These are phyloP conservation scores for Pristionchus maxplancki DNA, from an alignment of 2,888 invertebrate genomes.

Conservation along the genomic window DNA sequence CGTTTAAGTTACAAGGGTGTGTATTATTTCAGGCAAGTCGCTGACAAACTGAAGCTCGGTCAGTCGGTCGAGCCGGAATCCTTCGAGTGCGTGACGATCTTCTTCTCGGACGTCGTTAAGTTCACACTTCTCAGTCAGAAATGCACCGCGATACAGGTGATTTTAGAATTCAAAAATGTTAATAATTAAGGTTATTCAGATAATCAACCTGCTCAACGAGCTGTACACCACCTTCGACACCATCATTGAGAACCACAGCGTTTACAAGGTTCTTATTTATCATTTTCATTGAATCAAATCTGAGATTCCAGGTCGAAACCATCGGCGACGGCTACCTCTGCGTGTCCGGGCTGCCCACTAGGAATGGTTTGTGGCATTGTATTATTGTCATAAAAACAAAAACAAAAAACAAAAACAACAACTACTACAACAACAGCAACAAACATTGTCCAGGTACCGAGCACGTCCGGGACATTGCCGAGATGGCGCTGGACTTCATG, in stretches of 20 bases:
- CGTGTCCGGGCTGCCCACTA: slow-evolving; percentile 73
- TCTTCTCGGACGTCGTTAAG: slow-evolving; percentile 75
- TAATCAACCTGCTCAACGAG: slow-evolving; percentile 72
- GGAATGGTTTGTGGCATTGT: slow-evolving; percentile 61
- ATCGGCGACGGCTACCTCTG: slow-evolving; percentile 75
- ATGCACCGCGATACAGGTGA: slow-evolving; percentile 74
- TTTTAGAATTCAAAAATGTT: not conserved
- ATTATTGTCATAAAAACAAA: no score
- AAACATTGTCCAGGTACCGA: slow-evolving; percentile 9
- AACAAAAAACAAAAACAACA: no score
- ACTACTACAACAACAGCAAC: no score
- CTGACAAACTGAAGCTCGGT: slow-evolving; percentile 72
- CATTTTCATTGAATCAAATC: no score
- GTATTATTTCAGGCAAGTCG: slow-evolving; percentile 74
- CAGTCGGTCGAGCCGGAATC: slow-evolving; percentile 74
- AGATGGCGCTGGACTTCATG: slow-evolving; percentile 71
- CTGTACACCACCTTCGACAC: slow-evolving; percentile 72
- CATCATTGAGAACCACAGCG: slow-evolving; percentile 71
- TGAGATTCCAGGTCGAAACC: slow-evolving; percentile 72
- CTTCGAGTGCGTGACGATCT: slow-evolving; percentile 72
- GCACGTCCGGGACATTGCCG: slow-evolving; percentile 64
- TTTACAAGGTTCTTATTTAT: slow-evolving; percentile 66
- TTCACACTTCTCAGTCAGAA: slow-evolving; percentile 73
- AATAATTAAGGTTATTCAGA: slow-evolving; percentile 49
- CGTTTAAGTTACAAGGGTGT: no score